A percentile compares a stretch with the other conserved stretches of the same genome.
Evolutionary conservation across 2,113 vertebrate species (phyloP).

Genomic region (Saccopteryx bilineata): DNA sequence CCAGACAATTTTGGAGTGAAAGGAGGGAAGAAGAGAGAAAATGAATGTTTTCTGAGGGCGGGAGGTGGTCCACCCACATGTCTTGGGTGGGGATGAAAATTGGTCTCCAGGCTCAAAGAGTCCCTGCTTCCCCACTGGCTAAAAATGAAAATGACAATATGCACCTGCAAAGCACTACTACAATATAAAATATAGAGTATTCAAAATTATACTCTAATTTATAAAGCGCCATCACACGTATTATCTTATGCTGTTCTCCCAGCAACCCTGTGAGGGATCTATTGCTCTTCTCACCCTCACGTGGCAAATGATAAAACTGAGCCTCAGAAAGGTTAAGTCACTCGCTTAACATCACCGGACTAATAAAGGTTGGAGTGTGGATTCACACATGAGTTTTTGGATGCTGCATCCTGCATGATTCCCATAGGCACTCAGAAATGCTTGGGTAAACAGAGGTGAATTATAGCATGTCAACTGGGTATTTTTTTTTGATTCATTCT

Average conservation of each 20-base stretch:
- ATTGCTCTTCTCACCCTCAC: background rate
- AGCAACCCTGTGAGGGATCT: background rate
- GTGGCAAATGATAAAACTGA: conserved; percentile 19
- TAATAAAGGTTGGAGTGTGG: background rate
- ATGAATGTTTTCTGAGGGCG: background rate
- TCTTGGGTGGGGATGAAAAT: background rate
- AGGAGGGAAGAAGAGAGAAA: background rate
- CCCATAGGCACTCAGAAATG: background rate
- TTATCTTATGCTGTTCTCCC: background rate
- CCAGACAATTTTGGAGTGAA: background rate
- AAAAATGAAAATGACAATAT: background rate
- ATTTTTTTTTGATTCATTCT: background rate
- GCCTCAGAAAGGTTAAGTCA: background rate
- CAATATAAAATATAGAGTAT: background rate
- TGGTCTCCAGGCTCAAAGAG: background rate
- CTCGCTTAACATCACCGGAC: conserved; percentile 43
- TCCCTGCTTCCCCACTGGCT: background rate
- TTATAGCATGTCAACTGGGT: background rate
- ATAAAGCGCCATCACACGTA: background rate
- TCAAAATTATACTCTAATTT: background rate
- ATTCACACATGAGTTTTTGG: background rate
- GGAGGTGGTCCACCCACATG: background rate
- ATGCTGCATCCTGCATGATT: background rate
- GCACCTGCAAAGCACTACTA: background rate
- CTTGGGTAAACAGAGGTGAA: background rate